phyloP scores from a whole-genome alignment of 37 sponge, comb jelly and placozoan species.

The Diacarnus erythraeanus region DNA sequence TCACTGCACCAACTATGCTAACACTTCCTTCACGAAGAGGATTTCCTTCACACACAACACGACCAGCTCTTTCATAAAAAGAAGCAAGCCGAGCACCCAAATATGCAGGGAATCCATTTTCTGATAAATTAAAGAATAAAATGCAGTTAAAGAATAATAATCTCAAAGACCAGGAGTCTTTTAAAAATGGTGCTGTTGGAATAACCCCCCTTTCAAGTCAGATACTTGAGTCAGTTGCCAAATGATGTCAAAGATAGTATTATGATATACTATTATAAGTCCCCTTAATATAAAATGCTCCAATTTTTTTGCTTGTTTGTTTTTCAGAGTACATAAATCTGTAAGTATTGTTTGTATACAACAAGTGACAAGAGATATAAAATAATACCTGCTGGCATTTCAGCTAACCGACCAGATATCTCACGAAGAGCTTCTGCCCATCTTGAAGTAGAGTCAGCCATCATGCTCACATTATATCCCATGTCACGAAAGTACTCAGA shows the following conservation, averaged over 20 bases:
- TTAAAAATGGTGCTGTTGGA: no score
- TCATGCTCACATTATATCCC: slow-evolving; percentile 99
- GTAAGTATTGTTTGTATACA: no score
- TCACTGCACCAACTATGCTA: slow-evolving; percentile 98
- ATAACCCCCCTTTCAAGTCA: no score
- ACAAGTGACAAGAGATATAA: background rate
- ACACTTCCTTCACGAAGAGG: slow-evolving; percentile 96
- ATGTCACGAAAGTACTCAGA: slow-evolving; percentile 99
- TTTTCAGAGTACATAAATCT: background rate
- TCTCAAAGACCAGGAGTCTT: no score
- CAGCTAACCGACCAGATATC: slow-evolving; percentile 98
- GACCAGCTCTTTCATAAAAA: slow-evolving; percentile 98
- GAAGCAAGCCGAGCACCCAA: slow-evolving; percentile 98
- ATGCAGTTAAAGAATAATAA: no score
- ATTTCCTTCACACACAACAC: slow-evolving; percentile 88
- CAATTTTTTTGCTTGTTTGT: no score
- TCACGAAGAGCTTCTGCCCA: slow-evolving; percentile 99
- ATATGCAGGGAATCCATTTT: slow-evolving; percentile 99
- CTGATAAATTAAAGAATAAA: slow-evolving; percentile 34
- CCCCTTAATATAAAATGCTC: no score
- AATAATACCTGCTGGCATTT: slow-evolving; percentile 94
- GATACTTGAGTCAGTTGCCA: background rate
- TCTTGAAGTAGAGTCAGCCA: slow-evolving; percentile 99
- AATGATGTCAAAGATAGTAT: background rate
- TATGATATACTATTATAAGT: no score